Conservation (phyloP, 2,113 vertebrate genomes). For the Charadrius vociferus region DNA sequence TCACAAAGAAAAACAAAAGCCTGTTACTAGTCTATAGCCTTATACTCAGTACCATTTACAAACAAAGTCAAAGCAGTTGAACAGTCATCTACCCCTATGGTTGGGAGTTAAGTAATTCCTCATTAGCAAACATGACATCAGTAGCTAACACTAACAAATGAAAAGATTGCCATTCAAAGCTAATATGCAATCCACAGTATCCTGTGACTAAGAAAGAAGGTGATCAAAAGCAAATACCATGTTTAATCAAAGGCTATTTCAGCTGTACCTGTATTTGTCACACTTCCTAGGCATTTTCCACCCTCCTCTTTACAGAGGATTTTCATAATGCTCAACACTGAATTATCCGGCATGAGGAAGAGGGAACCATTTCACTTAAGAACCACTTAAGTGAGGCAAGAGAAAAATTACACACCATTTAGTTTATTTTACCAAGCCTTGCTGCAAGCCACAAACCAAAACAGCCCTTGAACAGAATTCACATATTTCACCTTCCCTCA, state of each 20-base stretch:
- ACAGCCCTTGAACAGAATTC: not conserved
- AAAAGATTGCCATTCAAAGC: not conserved
- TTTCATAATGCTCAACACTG: not conserved
- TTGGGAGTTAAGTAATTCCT: not conserved
- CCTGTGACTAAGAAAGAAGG: not conserved
- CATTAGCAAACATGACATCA: not conserved
- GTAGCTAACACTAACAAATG: not conserved
- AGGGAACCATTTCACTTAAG: not conserved
- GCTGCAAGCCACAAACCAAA: not conserved
- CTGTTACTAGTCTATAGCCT: not conserved
- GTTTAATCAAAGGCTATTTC: not conserved
- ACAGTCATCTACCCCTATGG: not conserved
- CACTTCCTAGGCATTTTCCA: not conserved
- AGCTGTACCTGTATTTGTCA: not conserved
- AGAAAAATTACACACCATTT: not conserved
- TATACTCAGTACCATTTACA: not conserved
- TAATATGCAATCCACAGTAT: not conserved
- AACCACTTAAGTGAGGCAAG: not conserved
- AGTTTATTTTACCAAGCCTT: not conserved
- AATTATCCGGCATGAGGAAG: not conserved
- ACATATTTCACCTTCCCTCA: not conserved
- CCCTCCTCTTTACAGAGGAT: not conserved
- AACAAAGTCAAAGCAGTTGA: not conserved
- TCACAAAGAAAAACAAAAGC: not conserved
- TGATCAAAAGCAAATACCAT: constrained; percentile 8